phyloP scores from a whole-genome alignment of 2,113 vertebrate species.

The Leucopsar rothschildi region DNA sequence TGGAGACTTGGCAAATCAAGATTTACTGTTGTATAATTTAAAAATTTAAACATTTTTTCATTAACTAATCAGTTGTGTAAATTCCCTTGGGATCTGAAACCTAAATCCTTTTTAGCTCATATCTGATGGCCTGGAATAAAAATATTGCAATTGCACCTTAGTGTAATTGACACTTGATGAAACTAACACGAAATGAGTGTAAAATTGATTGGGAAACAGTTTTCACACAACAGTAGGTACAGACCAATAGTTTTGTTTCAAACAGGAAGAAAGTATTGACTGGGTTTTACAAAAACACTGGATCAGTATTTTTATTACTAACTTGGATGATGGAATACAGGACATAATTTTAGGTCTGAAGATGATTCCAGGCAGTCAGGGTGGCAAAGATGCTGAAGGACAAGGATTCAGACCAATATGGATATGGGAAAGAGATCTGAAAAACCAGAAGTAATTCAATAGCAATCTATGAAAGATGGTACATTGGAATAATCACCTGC shows the following conservation, averaged over 20 bases:
- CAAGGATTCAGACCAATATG: not conserved
- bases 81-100: not conserved
- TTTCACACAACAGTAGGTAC: not conserved
- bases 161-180: not conserved
- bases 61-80: not conserved
- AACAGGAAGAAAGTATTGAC: not conserved
- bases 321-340: not conserved
- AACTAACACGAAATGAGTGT: not conserved
- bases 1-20: not conserved
- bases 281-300: not conserved
- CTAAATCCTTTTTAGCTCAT: not conserved
- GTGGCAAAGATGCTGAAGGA: not conserved
- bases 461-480: not conserved
- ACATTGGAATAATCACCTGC: not conserved
- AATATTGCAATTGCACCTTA: not conserved
- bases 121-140: not conserved
- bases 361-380: not conserved
- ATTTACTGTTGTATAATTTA: not conserved
- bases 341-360: not conserved
- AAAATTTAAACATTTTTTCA: not conserved
- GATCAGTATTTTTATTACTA: not conserved
- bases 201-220: not conserved
- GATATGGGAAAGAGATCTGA: not conserved
- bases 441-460: not conserved
- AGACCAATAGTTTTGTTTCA: not conserved